Evolutionary conservation across 2,888 invertebrate species (phyloP).

Genomic region (Apamea epomidion): DNA sequence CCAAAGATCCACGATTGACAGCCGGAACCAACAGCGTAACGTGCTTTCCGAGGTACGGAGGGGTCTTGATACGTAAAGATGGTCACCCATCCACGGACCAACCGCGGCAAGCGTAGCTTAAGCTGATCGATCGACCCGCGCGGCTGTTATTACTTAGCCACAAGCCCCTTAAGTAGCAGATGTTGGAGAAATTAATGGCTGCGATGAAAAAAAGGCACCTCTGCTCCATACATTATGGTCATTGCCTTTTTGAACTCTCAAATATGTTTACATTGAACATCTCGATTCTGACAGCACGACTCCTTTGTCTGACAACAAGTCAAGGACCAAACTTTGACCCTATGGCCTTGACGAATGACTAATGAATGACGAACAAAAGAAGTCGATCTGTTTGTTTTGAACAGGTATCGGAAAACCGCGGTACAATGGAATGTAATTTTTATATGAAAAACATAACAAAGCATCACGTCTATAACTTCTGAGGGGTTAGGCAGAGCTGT

Average conservation of each 20-base stretch:
- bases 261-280: not conserved
- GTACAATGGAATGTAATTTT: conserved; percentile 1
- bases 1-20: too few relatives aligned
- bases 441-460: not conserved
- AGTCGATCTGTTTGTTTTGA: not conserved
- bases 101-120: too few relatives aligned
- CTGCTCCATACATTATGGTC: not conserved
- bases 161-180: too few relatives aligned
- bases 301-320: conserved; percentile 6
- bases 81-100: too few relatives aligned
- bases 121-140: too few relatives aligned
- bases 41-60: too few relatives aligned
- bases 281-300: not conserved
- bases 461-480: too few relatives aligned
- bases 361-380: conserved; percentile 11
- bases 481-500: not conserved
- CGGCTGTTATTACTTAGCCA: too few relatives aligned
- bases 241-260: not conserved
- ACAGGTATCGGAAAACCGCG: conserved; percentile 11
- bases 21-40: too few relatives aligned
- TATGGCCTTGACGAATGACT: conserved; percentile 19
- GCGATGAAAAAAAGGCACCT: not conserved
- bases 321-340: conserved; percentile 29
- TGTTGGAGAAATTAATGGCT: too few relatives aligned
- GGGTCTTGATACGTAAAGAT: too few relatives aligned